Percentiles rank a stretch among this genome's conserved stretches.
Conservation (phyloP, 2,888 invertebrate species). For the Meloe dianella region DNA sequence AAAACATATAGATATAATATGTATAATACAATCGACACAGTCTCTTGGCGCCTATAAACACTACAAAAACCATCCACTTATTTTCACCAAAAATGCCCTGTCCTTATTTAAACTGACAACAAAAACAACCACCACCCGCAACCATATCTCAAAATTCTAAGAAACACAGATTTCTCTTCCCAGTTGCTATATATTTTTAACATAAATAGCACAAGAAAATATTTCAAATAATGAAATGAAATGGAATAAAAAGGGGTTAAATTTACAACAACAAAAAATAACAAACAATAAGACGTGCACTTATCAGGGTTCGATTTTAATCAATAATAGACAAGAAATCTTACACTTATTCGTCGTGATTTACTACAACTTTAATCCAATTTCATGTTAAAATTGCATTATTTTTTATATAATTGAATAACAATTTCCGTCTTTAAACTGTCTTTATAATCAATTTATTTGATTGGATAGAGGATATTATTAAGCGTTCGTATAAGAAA, state of each 20-base stretch:
- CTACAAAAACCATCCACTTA: conserved; percentile 13
- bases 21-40: conserved; percentile 20
- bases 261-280: neutral
- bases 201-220: neutral
- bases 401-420: conserved; percentile 36
- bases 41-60: conserved; percentile 26
- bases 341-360: conserved; percentile 42
- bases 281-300: conserved; percentile 36
- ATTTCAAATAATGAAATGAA: conserved; percentile 8
- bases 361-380: conserved; percentile 45
- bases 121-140: conserved; percentile 9
- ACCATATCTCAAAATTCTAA: conserved; percentile 21
- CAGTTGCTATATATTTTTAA: neutral
- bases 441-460: neutral
- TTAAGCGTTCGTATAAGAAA: no score
- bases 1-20: neutral
- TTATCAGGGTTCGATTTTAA: conserved; percentile 41
- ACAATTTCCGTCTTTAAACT: no score
- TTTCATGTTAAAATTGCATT: conserved; percentile 51
- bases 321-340: conserved; percentile 43
- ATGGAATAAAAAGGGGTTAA: conserved; percentile 3
- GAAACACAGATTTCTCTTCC: conserved; percentile 18
- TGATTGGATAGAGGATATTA: neutral
- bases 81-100: conserved; percentile 8
- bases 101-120: conserved; percentile 18